Base-by-base conservation (phyloP, 2,888 invertebrate genomes). In the Eremobia ochroleuca region DNA sequence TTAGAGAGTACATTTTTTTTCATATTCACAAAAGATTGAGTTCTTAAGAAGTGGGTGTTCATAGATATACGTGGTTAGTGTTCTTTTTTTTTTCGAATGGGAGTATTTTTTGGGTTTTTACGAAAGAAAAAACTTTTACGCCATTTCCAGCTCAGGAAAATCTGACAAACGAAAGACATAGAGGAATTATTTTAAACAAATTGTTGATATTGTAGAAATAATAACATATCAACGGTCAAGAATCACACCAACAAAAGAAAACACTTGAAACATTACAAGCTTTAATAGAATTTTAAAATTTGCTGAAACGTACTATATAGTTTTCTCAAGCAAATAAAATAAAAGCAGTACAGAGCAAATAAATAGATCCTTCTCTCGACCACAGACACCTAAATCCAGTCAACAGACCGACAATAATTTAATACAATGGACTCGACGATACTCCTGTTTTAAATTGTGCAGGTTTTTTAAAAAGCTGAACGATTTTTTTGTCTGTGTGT, bases 331-430 rank as follows among this genome's bases (percentile, higher is more conserved):
- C n/a, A 1, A 59, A 62, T 49, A 75, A 71, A 74, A 76, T 62
- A 31, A 77, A 77, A 78, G 65, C 59, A 70, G 49, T 34, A 73
- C 61, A 69, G 25, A 76, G 74, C 73, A 83, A 79, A 85, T 71
- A 87, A 82, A 83, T 77, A 83, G 52, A 77, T 65, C 67, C 69
- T 28, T 46, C n/a, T 61, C 62, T 58, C 62, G 49, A 34, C 55
- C 58, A 65, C 70, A 77, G 49, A 66, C 21, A 81, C 55, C 43
- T 67, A 71, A 79, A 77, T 73, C 43, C 66, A 76, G 65, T 76
- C 62, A 65, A 77, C 58, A 83, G 37, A 31, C 37, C 46, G 18
- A 76, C 71, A 37, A 64, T 81, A 73, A 34, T 43, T 34, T 34
- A 69, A 72, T 52, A 75, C 66, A 85, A 73, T 75, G 18, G 49